Percentiles rank a stretch among this genome's conserved stretches.
phyloP scores from a whole-genome alignment of 2,888 invertebrate species.

The Stictocephala bisonia region DNA sequence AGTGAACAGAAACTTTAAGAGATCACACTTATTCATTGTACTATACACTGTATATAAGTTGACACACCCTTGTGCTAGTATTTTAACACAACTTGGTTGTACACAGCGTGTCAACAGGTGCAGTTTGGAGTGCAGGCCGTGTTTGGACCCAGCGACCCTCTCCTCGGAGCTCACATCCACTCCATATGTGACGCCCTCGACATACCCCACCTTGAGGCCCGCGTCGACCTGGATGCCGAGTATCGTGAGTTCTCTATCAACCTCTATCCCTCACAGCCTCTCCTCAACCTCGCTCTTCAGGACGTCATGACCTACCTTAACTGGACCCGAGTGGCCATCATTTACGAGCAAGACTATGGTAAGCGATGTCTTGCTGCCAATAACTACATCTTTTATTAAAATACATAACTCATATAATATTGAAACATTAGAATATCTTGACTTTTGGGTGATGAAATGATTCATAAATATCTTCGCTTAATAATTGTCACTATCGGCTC shows the following conservation, averaged over 20 bases:
- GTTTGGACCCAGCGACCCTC: constrained; percentile 82
- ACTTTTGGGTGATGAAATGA: no score
- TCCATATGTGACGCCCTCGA: constrained; percentile 84
- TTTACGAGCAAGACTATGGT: constrained; percentile 85
- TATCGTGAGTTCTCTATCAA: constrained; percentile 80
- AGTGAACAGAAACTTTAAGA: no score
- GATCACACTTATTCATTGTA: no score
- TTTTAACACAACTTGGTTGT: no score
- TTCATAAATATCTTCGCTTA: no score
- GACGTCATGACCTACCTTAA: constrained; percentile 82
- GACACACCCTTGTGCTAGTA: no score
- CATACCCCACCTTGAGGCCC: constrained; percentile 81
- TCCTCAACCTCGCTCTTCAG: constrained; percentile 78
- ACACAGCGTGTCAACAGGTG: constrained; percentile 77
- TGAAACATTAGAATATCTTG: no score
- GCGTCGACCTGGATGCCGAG: constrained; percentile 71
- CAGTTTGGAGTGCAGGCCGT: constrained; percentile 78
- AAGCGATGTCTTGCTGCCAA: no score
- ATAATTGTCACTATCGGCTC: no score
- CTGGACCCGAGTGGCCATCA: constrained; percentile 83
- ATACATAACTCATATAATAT: no score
- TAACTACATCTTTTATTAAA: no score
- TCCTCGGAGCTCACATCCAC: constrained; percentile 79
- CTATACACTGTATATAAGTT: no score
- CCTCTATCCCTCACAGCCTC: constrained; percentile 78